These are phyloP conservation scores for Apocrypta bakeri DNA, from an alignment of 1,140 invertebrate genomes.

Conservation along the genomic window DNA sequence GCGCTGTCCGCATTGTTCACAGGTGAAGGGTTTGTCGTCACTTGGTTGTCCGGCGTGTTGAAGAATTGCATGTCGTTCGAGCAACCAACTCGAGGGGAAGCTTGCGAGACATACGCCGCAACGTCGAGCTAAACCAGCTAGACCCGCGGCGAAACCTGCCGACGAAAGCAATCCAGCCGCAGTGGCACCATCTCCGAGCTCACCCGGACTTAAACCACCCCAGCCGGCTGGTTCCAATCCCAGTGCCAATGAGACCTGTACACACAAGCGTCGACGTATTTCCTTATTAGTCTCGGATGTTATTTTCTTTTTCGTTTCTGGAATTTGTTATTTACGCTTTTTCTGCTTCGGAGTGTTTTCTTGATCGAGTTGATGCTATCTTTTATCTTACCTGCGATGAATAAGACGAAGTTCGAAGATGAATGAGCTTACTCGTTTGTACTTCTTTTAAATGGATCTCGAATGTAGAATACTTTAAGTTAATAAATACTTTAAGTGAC, in stretches of 20 bases:
- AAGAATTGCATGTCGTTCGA: slow-evolving; percentile 86
- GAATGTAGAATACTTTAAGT: no score
- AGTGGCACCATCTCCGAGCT: slow-evolving; percentile 70
- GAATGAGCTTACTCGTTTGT: no score
- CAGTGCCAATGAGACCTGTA: slow-evolving; percentile 70
- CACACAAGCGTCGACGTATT: slow-evolving; percentile 17
- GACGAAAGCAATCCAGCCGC: slow-evolving; percentile 71
- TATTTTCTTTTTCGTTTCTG: no score
- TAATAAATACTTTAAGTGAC: no score
- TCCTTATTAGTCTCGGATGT: no score
- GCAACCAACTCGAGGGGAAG: slow-evolving; percentile 87
- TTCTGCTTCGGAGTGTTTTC: no score
- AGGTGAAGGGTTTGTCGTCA: slow-evolving; percentile 92
- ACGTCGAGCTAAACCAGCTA: slow-evolving; percentile 75
- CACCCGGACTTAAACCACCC: slow-evolving; percentile 70
- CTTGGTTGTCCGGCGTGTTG: slow-evolving; percentile 81
- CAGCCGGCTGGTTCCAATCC: slow-evolving; percentile 76
- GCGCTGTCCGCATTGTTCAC: slow-evolving; percentile 91
- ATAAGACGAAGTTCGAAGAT: no score
- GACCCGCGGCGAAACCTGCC: slow-evolving; percentile 67
- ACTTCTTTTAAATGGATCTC: no score
- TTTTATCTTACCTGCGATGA: no score
- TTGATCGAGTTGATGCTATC: no score
- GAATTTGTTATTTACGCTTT: no score
- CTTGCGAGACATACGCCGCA: slow-evolving; percentile 87